A percentile compares a stretch with the other conserved stretches of the same genome.
Evolutionary conservation across 2,113 vertebrate species (phyloP).

Genomic region (Seriola quinqueradiata): DNA sequence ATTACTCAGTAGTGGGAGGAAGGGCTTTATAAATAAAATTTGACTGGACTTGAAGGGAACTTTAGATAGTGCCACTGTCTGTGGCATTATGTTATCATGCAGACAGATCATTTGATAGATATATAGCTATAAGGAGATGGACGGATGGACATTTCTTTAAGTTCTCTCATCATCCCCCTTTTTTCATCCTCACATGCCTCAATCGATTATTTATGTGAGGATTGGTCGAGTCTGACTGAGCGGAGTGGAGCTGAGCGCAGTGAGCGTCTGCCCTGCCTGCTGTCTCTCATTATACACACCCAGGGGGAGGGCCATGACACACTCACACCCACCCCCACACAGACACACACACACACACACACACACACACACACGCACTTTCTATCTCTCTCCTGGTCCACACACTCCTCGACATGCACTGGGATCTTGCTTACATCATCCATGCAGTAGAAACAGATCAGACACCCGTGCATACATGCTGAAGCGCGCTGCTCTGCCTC

Average conservation of each 20-base stretch:
- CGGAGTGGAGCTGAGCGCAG: conserved; percentile 56
- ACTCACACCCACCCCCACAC: conserved; percentile 55
- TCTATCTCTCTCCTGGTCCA: conserved; percentile 36
- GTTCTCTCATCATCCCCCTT: neutral
- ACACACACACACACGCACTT: conserved; percentile 15
- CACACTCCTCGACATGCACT: conserved; percentile 58
- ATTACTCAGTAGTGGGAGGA: conserved; percentile 11
- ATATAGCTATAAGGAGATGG: neutral
- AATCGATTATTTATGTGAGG: conserved; percentile 66
- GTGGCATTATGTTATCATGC: neutral
- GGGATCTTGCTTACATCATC: conserved; percentile 71
- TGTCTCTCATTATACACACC: conserved; percentile 81
- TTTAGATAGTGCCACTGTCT: neutral
- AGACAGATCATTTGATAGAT: neutral
- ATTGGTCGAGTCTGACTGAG: conserved; percentile 80
- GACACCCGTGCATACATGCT: conserved; percentile 51
- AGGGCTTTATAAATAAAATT: neutral
- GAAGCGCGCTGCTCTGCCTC: conserved; percentile 38
- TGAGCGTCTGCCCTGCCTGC: conserved; percentile 77
- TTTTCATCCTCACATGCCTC: conserved; percentile 19
- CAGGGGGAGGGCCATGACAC: conserved; percentile 72
- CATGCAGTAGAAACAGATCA: conserved; percentile 62
- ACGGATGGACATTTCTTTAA: neutral
- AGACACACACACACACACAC: conserved; percentile 34
- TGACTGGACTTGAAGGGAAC: neutral